Conservation (phyloP, 2,113 vertebrate species). For the Eretmochelys imbricata region DNA sequence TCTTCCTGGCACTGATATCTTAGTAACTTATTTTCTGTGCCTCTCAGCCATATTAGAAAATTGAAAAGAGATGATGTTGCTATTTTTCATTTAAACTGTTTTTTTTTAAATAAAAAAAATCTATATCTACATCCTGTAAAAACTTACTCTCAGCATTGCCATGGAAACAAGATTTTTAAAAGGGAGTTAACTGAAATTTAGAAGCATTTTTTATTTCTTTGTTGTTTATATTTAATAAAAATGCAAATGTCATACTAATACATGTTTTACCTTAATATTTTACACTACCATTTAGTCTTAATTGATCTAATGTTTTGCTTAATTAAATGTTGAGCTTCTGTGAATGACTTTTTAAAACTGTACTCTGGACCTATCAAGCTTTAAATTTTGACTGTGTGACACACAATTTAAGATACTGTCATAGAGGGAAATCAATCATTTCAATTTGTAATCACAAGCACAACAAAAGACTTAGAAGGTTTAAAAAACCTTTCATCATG, state of each 20-base stretch:
- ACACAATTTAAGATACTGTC: slow-evolving; percentile 78
- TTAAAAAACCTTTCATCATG: slow-evolving; percentile 63
- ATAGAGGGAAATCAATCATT: slow-evolving; percentile 76
- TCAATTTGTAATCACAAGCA: slow-evolving; percentile 69
- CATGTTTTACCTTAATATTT: slow-evolving; percentile 84
- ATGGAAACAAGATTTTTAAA: slow-evolving; percentile 86
- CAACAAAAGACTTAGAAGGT: slow-evolving; percentile 71
- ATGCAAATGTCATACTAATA: slow-evolving; percentile 85
- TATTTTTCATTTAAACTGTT: slow-evolving; percentile 81
- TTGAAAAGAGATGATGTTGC: slow-evolving; percentile 75
- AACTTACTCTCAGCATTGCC: slow-evolving; percentile 81
- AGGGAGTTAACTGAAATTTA: slow-evolving; percentile 83
- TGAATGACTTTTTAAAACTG: slow-evolving; percentile 62
- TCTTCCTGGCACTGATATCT: slow-evolving; percentile 44
- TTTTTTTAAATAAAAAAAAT: slow-evolving; percentile 76
- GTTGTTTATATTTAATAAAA: slow-evolving; percentile 86
- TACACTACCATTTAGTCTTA: slow-evolving; percentile 78
- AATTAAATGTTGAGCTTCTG: slow-evolving; percentile 80
- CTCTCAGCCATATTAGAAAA: slow-evolving; percentile 76
- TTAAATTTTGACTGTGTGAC: slow-evolving; percentile 76
- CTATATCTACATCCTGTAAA: slow-evolving; percentile 81
- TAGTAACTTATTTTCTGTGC: slow-evolving; percentile 74
- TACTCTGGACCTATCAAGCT: slow-evolving; percentile 70
- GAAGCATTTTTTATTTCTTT: slow-evolving; percentile 84
- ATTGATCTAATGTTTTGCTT: slow-evolving; percentile 80